These are phyloP conservation scores for Trogon melanurus DNA, from an alignment of 2,113 vertebrate species.

Conservation along the genomic window DNA sequence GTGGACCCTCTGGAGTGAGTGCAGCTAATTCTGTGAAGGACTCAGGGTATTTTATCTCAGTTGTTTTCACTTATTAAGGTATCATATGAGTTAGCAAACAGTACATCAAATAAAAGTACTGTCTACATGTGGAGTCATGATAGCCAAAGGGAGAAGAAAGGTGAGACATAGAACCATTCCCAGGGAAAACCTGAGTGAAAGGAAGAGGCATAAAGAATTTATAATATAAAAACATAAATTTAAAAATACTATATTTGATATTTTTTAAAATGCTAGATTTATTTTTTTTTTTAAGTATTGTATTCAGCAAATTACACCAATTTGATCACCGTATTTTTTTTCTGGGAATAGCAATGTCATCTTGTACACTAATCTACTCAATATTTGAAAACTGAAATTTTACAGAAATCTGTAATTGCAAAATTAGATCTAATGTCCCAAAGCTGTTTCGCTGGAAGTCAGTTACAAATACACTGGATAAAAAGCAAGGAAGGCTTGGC, in stretches of 20 bases:
- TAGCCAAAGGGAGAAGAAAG: background rate
- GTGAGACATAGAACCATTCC: background rate
- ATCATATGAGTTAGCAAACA: background rate
- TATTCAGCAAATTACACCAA: background rate
- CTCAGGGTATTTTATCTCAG: background rate
- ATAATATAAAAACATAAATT: background rate
- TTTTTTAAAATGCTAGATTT: background rate
- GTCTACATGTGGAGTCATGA: accelerated
- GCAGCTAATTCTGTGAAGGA: background rate
- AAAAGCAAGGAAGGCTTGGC: background rate
- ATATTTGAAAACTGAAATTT: background rate
- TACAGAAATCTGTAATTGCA: background rate
- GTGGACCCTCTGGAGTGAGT: background rate
- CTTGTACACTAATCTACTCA: background rate
- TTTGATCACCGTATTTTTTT: background rate
- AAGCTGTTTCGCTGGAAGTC: background rate
- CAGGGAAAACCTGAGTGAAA: background rate
- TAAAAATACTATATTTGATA: background rate
- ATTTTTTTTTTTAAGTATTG: no score
- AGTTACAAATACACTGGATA: background rate
- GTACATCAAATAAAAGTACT: background rate
- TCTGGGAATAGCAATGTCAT: background rate
- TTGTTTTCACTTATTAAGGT: background rate
- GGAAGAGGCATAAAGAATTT: background rate
- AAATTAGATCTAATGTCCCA: background rate